These are phyloP conservation scores for Syngnathoides biaculeatus DNA, from an alignment of 2,113 vertebrate species.

Conservation along the genomic window DNA sequence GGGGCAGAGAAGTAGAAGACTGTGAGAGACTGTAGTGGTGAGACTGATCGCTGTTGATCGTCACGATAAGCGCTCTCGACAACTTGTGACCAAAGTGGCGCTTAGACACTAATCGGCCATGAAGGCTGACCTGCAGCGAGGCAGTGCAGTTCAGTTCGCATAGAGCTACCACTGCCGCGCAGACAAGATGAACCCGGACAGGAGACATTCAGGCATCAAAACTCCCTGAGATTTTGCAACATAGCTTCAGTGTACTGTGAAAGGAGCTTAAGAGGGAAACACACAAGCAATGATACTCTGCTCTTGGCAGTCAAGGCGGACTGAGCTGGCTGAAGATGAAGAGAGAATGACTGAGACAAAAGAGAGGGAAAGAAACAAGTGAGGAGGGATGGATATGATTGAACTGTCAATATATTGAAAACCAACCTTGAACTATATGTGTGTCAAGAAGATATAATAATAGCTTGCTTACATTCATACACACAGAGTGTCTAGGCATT, in stretches of 20 bases:
- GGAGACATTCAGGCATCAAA: slow-evolving; percentile 92
- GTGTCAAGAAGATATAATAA: background rate
- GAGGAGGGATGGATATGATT: slow-evolving; percentile 39
- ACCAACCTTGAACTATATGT: slow-evolving; percentile 61
- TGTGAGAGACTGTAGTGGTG: slow-evolving; percentile 54
- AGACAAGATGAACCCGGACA: slow-evolving; percentile 82
- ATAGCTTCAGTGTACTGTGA: slow-evolving; percentile 67
- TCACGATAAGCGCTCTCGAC: slow-evolving; percentile 88
- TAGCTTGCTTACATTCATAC: too few relatives aligned
- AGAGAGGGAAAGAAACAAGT: slow-evolving; percentile 48
- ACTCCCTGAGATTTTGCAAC: slow-evolving; percentile 73
- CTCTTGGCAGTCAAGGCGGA: slow-evolving; percentile 66
- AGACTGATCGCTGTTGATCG: slow-evolving; percentile 78
- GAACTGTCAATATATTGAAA: slow-evolving; percentile 56
- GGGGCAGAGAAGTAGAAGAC: slow-evolving; percentile 48
- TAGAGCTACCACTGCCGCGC: slow-evolving; percentile 72
- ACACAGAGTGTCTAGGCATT: too few relatives aligned
- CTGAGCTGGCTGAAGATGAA: slow-evolving; percentile 65
- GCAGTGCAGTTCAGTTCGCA: slow-evolving; percentile 88
- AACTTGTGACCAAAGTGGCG: slow-evolving; percentile 90
- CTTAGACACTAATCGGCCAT: slow-evolving; percentile 94
- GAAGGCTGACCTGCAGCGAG: slow-evolving; percentile 97
- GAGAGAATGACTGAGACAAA: slow-evolving; percentile 59
- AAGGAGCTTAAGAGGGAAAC: slow-evolving; percentile 56
- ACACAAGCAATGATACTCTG: slow-evolving; percentile 61